A percentile compares a stretch with the other conserved stretches of the same genome.
phyloP scores from a whole-genome alignment of 2,113 vertebrate species.

The Pipa parva region DNA sequence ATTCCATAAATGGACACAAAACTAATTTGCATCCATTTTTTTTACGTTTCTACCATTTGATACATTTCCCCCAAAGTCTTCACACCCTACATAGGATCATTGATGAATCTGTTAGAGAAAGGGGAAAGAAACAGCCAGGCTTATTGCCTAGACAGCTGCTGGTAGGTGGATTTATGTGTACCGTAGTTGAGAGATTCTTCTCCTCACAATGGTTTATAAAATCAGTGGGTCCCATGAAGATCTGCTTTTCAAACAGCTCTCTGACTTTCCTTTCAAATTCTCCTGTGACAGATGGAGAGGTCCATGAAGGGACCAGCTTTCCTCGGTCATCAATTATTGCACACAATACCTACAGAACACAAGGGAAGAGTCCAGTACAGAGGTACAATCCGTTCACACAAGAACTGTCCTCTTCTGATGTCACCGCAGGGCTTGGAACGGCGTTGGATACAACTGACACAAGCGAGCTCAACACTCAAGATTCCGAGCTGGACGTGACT shows the following conservation, averaged over 20 bases:
- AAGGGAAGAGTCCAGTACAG: constrained; percentile 70
- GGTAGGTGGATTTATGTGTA: too few relatives aligned
- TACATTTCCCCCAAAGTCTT: too few relatives aligned
- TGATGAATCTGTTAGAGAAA: too few relatives aligned
- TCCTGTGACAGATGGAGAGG: constrained; percentile 77
- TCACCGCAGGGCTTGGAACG: constrained; percentile 77
- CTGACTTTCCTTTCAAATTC: background rate
- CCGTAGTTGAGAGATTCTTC: too few relatives aligned
- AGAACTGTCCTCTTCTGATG: constrained; percentile 71
- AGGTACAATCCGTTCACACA: constrained; percentile 90
- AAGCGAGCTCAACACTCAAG: constrained; percentile 20
- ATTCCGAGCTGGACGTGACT: constrained; percentile 15
- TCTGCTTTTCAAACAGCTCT: too few relatives aligned
- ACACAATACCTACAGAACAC: constrained; percentile 54
- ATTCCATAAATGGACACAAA: too few relatives aligned
- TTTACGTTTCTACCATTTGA: too few relatives aligned
- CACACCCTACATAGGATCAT: too few relatives aligned
- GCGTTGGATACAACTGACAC: constrained; percentile 10
- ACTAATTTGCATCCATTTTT: too few relatives aligned
- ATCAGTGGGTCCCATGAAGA: too few relatives aligned
- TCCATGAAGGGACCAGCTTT: constrained; percentile 84
- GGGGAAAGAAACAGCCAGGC: too few relatives aligned
- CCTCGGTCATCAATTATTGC: constrained; percentile 74
- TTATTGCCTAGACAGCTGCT: too few relatives aligned
- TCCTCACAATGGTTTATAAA: background rate